Conservation (phyloP, 1,140 invertebrate genomes). For the Wasmannia auropunctata region DNA sequence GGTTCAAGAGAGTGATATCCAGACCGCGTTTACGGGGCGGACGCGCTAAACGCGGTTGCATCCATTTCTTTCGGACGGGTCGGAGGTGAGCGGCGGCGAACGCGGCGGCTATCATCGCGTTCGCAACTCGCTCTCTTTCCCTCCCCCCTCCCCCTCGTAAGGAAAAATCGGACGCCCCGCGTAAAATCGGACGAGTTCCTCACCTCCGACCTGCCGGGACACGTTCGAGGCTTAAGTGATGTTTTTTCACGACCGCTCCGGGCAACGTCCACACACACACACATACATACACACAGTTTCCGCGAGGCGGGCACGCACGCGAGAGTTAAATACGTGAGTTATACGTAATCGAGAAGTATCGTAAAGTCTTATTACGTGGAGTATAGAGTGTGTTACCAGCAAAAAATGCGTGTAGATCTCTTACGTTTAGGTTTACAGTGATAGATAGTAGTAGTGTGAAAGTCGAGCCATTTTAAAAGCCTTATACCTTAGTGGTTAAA, state of each 20-base stretch:
- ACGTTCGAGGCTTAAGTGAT: constrained; percentile 24
- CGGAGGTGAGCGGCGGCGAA: neutral
- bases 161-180: constrained; percentile 6
- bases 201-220: constrained; percentile 26
- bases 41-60: constrained; percentile 37
- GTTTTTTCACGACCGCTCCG: neutral
- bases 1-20: constrained; percentile 44
- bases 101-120: neutral
- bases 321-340: no score
- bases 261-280: constrained; percentile 43
- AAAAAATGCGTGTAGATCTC: constrained; percentile 46
- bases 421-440: constrained; percentile 27
- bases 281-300: no score
- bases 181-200: neutral
- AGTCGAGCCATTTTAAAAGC: constrained; percentile 14
- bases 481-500: constrained; percentile 40
- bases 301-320: constrained; percentile 40
- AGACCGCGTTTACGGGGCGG: constrained; percentile 27
- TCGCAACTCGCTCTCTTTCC: neutral
- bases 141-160: no score
- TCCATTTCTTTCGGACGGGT: constrained; percentile 45
- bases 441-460: constrained; percentile 3
- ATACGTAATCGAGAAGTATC: constrained; percentile 15
- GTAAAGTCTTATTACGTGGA: constrained; percentile 16
- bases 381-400: constrained; percentile 20